A percentile compares a stretch with the other conserved stretches of the same genome.
Evolutionary conservation across 2,113 vertebrate species (phyloP).

Genomic region (Phylloscopus trochiloides): DNA sequence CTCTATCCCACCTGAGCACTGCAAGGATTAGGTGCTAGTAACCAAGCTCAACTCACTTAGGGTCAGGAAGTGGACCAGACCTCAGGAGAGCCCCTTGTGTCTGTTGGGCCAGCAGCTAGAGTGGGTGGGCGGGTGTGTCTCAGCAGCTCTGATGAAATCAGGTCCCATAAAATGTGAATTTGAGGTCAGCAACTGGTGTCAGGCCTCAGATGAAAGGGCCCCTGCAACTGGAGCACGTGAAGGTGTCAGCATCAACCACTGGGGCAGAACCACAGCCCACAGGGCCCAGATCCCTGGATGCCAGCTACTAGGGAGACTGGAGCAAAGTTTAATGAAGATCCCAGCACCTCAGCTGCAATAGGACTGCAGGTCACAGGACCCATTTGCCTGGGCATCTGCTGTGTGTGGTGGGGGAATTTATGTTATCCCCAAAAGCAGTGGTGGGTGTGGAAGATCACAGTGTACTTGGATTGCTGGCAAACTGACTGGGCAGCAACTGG

Average conservation of each 20-base stretch:
- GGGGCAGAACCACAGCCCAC: background rate
- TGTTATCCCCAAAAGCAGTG: fast-evolving
- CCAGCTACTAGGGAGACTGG: background rate
- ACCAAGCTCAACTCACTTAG: fast-evolving
- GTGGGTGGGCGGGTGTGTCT: background rate
- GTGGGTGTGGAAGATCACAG: background rate
- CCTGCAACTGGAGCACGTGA: background rate
- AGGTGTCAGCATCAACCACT: background rate
- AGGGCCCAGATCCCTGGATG: background rate
- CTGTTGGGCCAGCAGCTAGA: background rate
- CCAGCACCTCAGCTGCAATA: background rate
- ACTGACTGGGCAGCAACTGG: background rate
- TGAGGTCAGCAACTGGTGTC: background rate
- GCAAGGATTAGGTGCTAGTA: background rate
- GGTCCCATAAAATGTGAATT: background rate
- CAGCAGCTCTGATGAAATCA: background rate
- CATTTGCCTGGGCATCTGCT: background rate
- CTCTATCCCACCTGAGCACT: fast-evolving
- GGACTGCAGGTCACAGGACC: background rate
- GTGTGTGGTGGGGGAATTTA: fast-evolving
- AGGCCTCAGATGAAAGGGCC: background rate
- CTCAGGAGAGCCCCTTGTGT: background rate
- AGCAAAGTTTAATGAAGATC: background rate
- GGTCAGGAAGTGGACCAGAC: background rate
- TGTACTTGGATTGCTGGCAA: background rate